These are phyloP conservation scores for Cyanoramphus novaezelandiae DNA, from an alignment of 2,113 vertebrate genomes.

Conservation along the genomic window DNA sequence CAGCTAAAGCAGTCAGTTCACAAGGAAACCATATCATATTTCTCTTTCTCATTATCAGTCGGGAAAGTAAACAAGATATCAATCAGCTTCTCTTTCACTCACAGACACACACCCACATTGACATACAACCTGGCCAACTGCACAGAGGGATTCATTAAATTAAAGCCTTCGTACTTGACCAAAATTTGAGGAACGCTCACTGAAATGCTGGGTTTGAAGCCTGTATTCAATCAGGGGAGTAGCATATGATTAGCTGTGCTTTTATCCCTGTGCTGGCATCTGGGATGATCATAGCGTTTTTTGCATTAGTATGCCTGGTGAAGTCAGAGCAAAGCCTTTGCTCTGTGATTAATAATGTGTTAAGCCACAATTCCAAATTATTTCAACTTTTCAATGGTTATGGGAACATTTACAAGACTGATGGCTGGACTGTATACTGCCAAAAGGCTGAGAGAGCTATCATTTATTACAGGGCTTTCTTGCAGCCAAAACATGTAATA, in stretches of 20 bases:
- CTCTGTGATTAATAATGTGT: constrained; percentile 29
- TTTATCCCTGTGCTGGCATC: neutral
- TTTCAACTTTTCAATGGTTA: constrained; percentile 32
- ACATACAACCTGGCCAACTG: neutral
- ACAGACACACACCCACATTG: neutral
- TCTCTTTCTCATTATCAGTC: neutral
- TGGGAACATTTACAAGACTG: constrained; percentile 27
- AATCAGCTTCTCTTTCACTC: neutral
- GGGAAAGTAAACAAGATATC: neutral
- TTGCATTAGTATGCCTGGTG: neutral
- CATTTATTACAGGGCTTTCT: neutral
- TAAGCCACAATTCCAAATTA: constrained; percentile 26
- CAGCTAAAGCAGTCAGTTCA: neutral
- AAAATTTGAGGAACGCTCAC: neutral
- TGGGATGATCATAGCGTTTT: neutral
- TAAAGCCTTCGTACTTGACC: neutral
- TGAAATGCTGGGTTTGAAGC: neutral
- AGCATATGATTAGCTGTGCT: neutral
- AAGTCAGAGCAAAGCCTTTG: neutral
- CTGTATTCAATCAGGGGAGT: neutral
- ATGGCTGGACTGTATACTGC: neutral
- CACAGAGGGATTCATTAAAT: neutral
- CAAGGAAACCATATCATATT: accelerated
- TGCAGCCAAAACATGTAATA: neutral
- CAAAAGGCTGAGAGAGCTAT: constrained; percentile 11